Conservation (phyloP, 2,797 vertebrate species). For the Trichosurus vulpecula region DNA sequence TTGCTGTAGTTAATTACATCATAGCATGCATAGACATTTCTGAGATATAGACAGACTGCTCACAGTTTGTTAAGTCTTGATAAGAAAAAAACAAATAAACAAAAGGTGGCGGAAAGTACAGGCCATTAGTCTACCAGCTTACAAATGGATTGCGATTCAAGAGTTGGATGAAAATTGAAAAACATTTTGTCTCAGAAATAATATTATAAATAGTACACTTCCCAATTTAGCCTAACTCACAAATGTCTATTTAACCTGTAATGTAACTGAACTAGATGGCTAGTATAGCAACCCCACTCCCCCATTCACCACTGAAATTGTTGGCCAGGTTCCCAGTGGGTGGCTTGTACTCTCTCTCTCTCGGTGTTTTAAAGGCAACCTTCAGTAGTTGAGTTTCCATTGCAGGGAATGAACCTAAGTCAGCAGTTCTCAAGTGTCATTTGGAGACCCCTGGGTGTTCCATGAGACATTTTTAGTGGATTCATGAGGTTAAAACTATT, state of each 20-base stretch:
- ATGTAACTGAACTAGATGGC: background rate
- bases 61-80: background rate
- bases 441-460: background rate
- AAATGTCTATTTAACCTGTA: background rate
- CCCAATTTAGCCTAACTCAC: background rate
- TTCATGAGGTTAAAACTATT: background rate
- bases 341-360: background rate
- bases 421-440: background rate
- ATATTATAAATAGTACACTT: background rate
- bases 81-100: background rate
- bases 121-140: background rate
- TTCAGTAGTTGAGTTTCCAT: background rate
- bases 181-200: background rate
- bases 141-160: conserved; percentile 32
- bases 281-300: background rate
- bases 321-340: background rate
- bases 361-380: background rate
- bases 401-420: background rate
- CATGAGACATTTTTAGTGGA: background rate
- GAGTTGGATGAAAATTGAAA: background rate
- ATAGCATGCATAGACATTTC: background rate
- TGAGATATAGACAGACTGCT: conserved; percentile 9
- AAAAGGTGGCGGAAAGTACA: background rate
- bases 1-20: background rate
- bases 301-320: background rate